These are phyloP conservation scores for Diaprepes abbreviatus DNA, from an alignment of 2,888 invertebrate species.

Conservation along the genomic window DNA sequence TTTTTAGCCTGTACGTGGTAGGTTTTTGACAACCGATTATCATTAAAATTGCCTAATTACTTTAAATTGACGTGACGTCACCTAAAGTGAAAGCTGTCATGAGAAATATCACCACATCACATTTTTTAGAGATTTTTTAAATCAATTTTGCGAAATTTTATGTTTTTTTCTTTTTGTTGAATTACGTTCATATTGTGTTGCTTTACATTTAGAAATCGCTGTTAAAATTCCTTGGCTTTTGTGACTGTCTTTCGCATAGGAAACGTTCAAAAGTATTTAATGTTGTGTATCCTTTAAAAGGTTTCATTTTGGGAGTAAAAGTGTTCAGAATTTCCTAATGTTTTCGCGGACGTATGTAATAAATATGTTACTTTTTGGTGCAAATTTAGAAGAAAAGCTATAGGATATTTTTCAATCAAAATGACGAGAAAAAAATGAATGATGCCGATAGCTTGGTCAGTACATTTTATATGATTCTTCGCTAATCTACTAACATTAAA, in stretches of 20 bases:
- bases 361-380: conserved; percentile 14
- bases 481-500: conserved; percentile 34
- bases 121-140: conserved; percentile 33
- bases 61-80: conserved; percentile 1
- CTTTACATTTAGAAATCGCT: conserved; percentile 19
- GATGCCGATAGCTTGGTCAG: conserved; percentile 81
- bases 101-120: conserved; percentile 34
- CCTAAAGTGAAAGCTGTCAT: conserved; percentile 43
- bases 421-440: conserved; percentile 81
- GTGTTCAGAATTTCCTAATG: conserved; percentile 25
- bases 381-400: conserved; percentile 18
- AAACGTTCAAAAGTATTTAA: background rate
- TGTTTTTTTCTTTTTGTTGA: conserved; percentile 22
- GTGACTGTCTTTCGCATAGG: conserved; percentile 23
- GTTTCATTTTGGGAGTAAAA: conserved; percentile 26
- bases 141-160: conserved; percentile 12
- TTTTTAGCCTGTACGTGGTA: background rate
- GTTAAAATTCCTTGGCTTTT: conserved; percentile 19
- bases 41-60: background rate
- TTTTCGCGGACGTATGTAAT: conserved; percentile 12
- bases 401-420: conserved; percentile 61
- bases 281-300: conserved; percentile 20
- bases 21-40: background rate
- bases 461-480: conserved; percentile 55
- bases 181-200: conserved; percentile 29